Percentiles rank a stretch among this genome's conserved stretches.
Conservation (phyloP, 2,797 vertebrate species). For the Eulemur coronatus region DNA sequence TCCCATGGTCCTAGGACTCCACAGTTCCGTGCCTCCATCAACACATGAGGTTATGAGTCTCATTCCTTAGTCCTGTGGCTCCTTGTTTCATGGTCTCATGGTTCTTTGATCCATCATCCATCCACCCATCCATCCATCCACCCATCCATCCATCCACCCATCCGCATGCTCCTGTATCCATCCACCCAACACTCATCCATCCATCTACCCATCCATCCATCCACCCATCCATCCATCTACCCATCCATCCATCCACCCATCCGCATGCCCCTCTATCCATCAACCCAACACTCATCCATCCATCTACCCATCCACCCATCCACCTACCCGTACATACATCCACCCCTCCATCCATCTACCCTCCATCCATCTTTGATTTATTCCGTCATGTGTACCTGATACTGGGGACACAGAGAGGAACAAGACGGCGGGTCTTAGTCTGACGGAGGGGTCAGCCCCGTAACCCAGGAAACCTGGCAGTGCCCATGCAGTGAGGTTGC, state of each 20-base stretch:
- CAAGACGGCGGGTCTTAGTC: background rate
- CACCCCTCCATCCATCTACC: background rate
- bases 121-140: background rate
- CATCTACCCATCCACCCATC: rapidly evolving
- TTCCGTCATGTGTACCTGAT: background rate
- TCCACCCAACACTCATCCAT: rapidly evolving
- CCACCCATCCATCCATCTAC: too few species aligned
- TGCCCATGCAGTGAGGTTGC: too few species aligned
- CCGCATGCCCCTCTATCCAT: too few species aligned
- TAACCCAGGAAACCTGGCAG: too few species aligned
- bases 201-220: background rate
- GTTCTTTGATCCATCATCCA: background rate
- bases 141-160: background rate
- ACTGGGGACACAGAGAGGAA: background rate
- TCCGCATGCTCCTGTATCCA: too few species aligned
- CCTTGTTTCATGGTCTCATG: background rate
- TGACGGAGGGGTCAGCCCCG: background rate
- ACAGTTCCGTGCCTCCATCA: background rate
- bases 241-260: rapidly evolving
- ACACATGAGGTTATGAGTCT: background rate
- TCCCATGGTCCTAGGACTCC: background rate
- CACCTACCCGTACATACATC: background rate
- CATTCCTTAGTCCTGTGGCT: background rate
- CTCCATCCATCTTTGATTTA: background rate
- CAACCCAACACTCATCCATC: background rate